Conservation (phyloP, 2,113 vertebrate species). For the Donacobius atricapilla region DNA sequence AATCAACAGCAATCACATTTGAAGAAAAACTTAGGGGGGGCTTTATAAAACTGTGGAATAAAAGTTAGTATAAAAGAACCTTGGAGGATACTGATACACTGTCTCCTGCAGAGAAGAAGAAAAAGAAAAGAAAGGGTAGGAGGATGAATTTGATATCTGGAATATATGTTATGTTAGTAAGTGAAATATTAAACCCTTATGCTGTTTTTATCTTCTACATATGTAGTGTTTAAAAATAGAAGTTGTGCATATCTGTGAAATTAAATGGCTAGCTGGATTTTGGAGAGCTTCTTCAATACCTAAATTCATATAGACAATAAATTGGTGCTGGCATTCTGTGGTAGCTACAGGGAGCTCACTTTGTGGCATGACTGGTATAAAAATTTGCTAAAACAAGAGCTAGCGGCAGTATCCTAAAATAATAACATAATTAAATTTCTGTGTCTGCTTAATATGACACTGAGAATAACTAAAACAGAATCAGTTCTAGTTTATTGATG, state of each 20-base stretch:
- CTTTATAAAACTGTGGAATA: not conserved
- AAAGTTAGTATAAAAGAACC: not conserved
- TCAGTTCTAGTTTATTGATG: not conserved
- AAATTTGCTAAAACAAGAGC: not conserved
- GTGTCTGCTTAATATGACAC: not conserved
- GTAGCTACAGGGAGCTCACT: not conserved
- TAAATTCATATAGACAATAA: not conserved
- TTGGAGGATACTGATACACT: not conserved
- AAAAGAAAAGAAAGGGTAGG: not conserved
- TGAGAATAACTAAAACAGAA: not conserved
- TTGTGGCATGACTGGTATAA: not conserved
- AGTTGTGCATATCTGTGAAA: not conserved
- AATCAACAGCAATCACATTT: not conserved
- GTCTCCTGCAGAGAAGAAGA: not conserved
- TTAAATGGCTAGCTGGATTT: not conserved
- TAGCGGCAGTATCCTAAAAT: not conserved
- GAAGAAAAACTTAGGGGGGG: not conserved
- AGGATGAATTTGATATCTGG: not conserved
- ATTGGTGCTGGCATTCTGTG: not conserved
- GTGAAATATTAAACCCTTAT: not conserved
- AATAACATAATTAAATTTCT: not conserved
- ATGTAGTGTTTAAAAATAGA: not conserved
- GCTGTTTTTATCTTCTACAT: not conserved
- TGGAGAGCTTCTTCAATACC: not conserved
- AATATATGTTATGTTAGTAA: not conserved